Evolutionary conservation across 1,140 invertebrate species (phyloP), one percentile per base, ranked within the genome.

Genomic region (Ridgeia piscesae): DNA sequence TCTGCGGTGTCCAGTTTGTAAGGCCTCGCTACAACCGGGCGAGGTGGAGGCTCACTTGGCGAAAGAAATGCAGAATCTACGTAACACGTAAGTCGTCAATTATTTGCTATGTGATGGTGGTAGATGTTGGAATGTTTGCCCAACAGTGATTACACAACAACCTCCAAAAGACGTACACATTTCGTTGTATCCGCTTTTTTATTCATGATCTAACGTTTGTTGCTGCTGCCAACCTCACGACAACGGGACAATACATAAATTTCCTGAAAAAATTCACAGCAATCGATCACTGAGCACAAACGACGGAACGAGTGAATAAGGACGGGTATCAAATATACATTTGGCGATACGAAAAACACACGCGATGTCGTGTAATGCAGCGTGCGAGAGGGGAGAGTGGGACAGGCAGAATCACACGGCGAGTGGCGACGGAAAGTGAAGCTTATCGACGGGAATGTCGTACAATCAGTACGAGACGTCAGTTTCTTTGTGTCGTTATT

Each of bases 1-100:
- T 9, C 96, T 97, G 34, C 97, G 97, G 94, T 98, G 98, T 95
- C 98, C 98, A 31, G 97, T 98, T 11, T 98, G 98, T 96, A 97
- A 98, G 91, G 96, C 97, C 21, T 98, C 97, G 34, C 96, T 98
- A 48, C 96, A 97, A 93, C 96, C 97, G 6, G 97, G 97, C 34
- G 98, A 98, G 95, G 95, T 98, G 35, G 97, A 98, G 94, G 96
- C 97, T 89, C 98, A 98, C 95, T 97, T 98, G 92, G 96, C 97
- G 21, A 96, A 97, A 91, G 98, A 98, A 95, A 95, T 98, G 93
- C 97, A 98, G 93, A 97, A 97, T 94, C 95, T 98, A 42, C 58
- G 58, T 77, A 77, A 77, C 27, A 1, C 58, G 58, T 77, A 77
- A 8, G 58, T 77, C 27, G 14, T 17, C 58, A 77, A 77, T 17